phyloP scores from a whole-genome alignment of 2,888 invertebrate genomes.

The Pogonocherus hispidulus region DNA sequence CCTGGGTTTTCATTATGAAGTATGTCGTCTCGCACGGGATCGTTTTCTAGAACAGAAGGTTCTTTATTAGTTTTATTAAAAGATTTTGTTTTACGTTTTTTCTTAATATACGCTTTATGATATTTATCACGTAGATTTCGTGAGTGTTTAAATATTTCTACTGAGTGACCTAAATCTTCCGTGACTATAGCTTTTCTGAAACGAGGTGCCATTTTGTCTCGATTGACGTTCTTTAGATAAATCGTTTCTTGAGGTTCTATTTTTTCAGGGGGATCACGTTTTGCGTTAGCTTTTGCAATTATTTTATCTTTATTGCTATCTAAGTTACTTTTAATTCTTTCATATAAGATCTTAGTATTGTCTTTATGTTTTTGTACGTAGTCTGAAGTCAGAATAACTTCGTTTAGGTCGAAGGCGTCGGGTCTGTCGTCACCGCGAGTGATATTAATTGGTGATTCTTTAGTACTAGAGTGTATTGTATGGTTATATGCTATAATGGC shows the following conservation, averaged over 20 bases:
- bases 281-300: slow-evolving; percentile 11
- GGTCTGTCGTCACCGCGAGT: slow-evolving; percentile 9
- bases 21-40: not conserved
- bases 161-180: slow-evolving; percentile 10
- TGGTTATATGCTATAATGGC: not conserved
- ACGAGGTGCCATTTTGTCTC: slow-evolving; percentile 6
- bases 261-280: slow-evolving; percentile 5
- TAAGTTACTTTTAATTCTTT: slow-evolving; percentile 3
- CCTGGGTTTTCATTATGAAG: not conserved
- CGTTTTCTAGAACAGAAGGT: slow-evolving; percentile 10
- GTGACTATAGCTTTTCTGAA: slow-evolving; percentile 19
- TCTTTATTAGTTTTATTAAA: slow-evolving; percentile 11
- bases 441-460: slow-evolving; percentile 2
- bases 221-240: slow-evolving; percentile 3
- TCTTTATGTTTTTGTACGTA: not conserved
- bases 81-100: slow-evolving; percentile 1
- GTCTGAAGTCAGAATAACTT: not conserved
- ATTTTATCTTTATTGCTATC: not conserved
- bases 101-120: slow-evolving; percentile 13
- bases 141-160: slow-evolving; percentile 15
- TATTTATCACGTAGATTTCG: slow-evolving; percentile 14
- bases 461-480: slow-evolving; percentile 15
- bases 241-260: slow-evolving; percentile 10
- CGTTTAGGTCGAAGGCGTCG: slow-evolving; percentile 7
- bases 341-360: not conserved